Base-by-base conservation (phyloP, 2,113 vertebrate genomes). In the Machaerirhynchus nigripectus region DNA sequence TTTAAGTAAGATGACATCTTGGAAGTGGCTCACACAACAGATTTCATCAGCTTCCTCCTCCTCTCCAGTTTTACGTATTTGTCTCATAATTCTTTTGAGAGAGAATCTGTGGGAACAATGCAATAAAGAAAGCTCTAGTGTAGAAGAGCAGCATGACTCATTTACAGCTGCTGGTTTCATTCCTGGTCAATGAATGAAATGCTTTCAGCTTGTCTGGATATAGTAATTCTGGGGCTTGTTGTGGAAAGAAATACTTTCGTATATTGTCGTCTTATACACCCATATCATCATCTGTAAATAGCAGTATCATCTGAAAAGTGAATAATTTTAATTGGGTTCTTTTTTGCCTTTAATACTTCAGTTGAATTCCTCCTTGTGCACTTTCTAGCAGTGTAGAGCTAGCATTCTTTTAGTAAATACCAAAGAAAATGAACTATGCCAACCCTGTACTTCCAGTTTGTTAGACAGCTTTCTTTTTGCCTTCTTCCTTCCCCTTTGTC, bases 91-190 rank as follows among this genome's bases (percentile, higher is more conserved):
- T 77, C 82, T 78, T 93, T 89, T 67, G 68, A 60, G 70, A 84
- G 59, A 64, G 46, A 95, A 81, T 91, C 47, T 74, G 87, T 80
- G 76, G 75, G 81, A 94, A 90, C 92, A 96, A 90, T 89, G 83
- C 22, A 37, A 37, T 94, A 75, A 94, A 90, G 88, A 78, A 87
- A 65, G 63, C 81, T 69, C 75, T 61, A 73, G 74, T 83, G 68
- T 81, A 52, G 79, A 61, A 68, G 80, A 84, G 56, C 52, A 93
- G 79, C 63, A 33, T 90, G 95, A 96, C 93, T 97, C 96, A 95
- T 69, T 94, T 87, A 93, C 96, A 96, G 91, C 91, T 96, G 95
- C 91, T 95, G 74, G 37, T 91, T 96, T 93, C 63, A 57, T 93
- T 95, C 79, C 68, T 84, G 86, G 68, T 84, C 76, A 87, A 44